These are phyloP conservation scores for Stenichneumon culpator DNA, from an alignment of 2,888 invertebrate species.

Conservation along the genomic window DNA sequence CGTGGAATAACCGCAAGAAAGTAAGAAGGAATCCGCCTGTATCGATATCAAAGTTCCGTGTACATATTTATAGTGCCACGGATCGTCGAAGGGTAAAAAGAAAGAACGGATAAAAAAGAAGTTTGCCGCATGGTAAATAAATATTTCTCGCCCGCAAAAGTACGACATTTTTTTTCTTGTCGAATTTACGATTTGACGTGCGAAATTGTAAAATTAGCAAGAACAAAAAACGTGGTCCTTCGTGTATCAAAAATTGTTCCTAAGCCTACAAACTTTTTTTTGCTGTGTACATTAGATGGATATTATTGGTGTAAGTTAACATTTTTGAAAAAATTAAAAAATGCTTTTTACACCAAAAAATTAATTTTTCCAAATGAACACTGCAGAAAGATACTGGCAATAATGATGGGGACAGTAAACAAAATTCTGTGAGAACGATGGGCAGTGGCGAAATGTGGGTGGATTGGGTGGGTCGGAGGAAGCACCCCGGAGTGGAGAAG, in stretches of 20 bases:
- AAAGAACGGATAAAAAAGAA: not conserved
- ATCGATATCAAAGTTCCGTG: too few relatives aligned
- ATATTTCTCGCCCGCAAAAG: not conserved
- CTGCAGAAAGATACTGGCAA: constrained; percentile 45
- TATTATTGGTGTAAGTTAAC: not conserved
- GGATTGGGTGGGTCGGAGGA: constrained; percentile 33
- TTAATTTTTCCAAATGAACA: constrained; percentile 6
- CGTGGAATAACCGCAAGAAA: not conserved
- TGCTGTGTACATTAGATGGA: not conserved
- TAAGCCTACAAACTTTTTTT: not conserved
- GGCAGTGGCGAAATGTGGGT: constrained; percentile 60
- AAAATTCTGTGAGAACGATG: constrained; percentile 51
- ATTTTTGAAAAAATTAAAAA: not conserved
- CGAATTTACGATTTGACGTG: too few relatives aligned
- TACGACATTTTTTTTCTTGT: too few relatives aligned
- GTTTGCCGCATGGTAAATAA: not conserved
- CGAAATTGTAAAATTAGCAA: too few relatives aligned
- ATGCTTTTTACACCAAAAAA: not conserved
- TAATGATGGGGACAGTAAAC: constrained; percentile 33
- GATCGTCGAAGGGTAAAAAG: not conserved
- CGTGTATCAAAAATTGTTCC: too few relatives aligned
- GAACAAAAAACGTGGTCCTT: too few relatives aligned
- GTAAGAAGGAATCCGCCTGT: too few relatives aligned
- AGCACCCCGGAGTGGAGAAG: constrained; percentile 65
- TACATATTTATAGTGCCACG: too few relatives aligned